These are phyloP conservation scores for Plectrocnemia conspersa DNA, from an alignment of 1,140 invertebrate genomes.

Conservation along the genomic window DNA sequence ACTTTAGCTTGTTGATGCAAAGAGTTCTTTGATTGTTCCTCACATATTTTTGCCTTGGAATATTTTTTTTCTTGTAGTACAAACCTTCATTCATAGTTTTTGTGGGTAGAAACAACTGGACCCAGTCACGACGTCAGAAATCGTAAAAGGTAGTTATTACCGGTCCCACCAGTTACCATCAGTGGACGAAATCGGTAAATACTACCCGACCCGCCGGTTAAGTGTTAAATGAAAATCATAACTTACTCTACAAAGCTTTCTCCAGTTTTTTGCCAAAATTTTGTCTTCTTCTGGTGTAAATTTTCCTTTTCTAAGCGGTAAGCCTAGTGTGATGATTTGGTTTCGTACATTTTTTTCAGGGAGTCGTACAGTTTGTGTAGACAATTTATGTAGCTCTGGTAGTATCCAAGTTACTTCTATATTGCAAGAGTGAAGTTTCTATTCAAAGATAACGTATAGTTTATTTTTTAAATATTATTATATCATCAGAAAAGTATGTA, in stretches of 20 bases:
- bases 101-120: too few species aligned
- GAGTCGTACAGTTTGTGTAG: constrained; percentile 4
- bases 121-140: too few species aligned
- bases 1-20: too few species aligned
- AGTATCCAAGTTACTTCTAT: constrained; percentile 15
- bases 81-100: too few species aligned
- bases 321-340: constrained; percentile 10
- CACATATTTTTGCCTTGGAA: too few species aligned
- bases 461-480: constrained; percentile 4
- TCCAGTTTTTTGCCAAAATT: constrained; percentile 26
- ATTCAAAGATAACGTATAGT: not conserved
- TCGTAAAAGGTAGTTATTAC: too few species aligned
- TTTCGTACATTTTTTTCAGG: constrained; percentile 13
- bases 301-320: constrained; percentile 16
- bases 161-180: too few species aligned
- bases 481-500: not conserved
- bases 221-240: not conserved
- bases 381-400: constrained; percentile 19
- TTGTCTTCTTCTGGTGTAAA: constrained; percentile 27
- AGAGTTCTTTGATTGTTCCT: too few species aligned
- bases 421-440: not conserved
- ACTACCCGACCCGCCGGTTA: too few species aligned
- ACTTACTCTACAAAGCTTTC: constrained; percentile 7
- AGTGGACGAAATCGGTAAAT: too few species aligned
- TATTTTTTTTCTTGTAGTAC: too few species aligned